Evolutionary conservation across 2,888 invertebrate genomes (phyloP).

Genomic region (Empis livida): DNA sequence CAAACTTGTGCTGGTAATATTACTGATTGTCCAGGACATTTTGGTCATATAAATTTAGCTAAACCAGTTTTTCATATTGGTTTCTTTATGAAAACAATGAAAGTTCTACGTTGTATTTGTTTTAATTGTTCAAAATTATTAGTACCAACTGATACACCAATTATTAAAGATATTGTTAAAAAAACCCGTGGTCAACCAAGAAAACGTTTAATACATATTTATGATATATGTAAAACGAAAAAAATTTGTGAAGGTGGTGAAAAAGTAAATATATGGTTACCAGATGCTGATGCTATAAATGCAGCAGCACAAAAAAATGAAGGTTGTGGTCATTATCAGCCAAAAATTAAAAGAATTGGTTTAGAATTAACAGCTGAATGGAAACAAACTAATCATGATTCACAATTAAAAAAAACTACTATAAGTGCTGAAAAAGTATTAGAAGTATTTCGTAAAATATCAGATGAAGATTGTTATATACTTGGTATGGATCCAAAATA

Average conservation of each 20-base stretch:
- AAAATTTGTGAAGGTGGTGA: conserved; percentile 75
- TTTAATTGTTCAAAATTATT: conserved; percentile 92
- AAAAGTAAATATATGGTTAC: conserved; percentile 3
- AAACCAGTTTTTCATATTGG: conserved; percentile 96
- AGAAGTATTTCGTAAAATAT: conserved; percentile 84
- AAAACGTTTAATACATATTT: conserved; percentile 69
- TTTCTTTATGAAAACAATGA: conserved; percentile 85
- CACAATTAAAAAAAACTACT: conserved; percentile 81
- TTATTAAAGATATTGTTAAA: conserved; percentile 45
- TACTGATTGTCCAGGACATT: conserved; percentile 95
- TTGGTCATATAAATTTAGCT: conserved; percentile 90
- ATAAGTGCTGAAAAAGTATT: conserved; percentile 89
- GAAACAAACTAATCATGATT: conserved; percentile 76
- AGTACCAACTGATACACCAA: conserved; percentile 67
- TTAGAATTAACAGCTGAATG: conserved; percentile 88
- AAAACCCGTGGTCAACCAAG: conserved; percentile 89
- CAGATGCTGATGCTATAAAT: background rate
- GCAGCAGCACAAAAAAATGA: conserved; percentile 20
- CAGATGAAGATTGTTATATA: conserved; percentile 84
- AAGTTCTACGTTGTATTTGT: conserved; percentile 87
- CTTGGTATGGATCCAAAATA: conserved; percentile 87
- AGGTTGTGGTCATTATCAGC: conserved; percentile 92
- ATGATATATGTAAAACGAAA: conserved; percentile 90
- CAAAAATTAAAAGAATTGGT: conserved; percentile 69
- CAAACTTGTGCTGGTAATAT: conserved; percentile 89